These are phyloP conservation scores for Gnathonemus longibarbis DNA, from an alignment of 2,113 vertebrate genomes.

Conservation along the genomic window DNA sequence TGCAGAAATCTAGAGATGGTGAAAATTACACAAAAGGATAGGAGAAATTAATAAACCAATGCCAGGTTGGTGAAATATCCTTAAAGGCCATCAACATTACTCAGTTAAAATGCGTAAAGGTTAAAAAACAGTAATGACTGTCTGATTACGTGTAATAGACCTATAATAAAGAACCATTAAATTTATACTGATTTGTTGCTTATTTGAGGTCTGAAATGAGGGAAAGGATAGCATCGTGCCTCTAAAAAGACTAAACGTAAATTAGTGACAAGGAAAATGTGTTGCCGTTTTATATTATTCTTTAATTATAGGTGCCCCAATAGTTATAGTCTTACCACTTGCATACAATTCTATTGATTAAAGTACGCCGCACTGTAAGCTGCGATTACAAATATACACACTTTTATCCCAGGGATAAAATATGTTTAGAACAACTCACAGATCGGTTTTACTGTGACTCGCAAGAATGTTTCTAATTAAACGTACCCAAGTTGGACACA, in stretches of 20 bases:
- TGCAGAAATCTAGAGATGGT: neutral
- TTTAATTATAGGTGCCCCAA: neutral
- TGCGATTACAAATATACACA: neutral
- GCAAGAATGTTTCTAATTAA: neutral
- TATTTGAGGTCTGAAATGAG: neutral
- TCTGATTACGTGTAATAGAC: neutral
- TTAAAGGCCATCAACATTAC: neutral
- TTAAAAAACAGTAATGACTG: neutral
- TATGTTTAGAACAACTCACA: neutral
- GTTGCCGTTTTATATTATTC: neutral
- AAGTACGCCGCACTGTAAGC: neutral
- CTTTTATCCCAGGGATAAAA: neutral
- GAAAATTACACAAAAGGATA: neutral
- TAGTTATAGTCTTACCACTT: neutral
- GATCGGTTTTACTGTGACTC: neutral
- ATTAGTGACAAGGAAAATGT: neutral
- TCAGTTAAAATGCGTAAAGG: neutral
- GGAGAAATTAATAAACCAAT: neutral
- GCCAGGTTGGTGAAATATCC: neutral
- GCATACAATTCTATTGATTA: neutral
- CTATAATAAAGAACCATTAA: neutral
- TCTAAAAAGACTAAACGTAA: neutral
- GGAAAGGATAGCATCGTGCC: neutral
- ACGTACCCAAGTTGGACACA: neutral
- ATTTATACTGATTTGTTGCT: neutral